These are phyloP conservation scores for Diorhabda sublineata DNA, from an alignment of 1,140 invertebrate species.

Conservation along the genomic window DNA sequence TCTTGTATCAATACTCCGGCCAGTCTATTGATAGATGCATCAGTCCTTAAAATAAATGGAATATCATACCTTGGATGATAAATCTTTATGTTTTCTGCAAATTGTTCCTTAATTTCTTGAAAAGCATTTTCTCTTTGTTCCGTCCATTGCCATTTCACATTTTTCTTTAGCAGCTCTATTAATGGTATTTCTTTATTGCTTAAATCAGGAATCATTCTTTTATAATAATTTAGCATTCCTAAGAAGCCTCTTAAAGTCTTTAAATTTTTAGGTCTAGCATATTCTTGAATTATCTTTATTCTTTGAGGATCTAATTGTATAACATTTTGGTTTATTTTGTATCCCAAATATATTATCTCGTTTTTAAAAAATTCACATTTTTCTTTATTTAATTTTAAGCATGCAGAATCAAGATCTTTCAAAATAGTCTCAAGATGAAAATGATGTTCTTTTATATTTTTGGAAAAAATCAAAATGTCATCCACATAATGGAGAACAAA, in stretches of 20 bases:
- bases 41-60: constrained; percentile 31
- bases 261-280: constrained; percentile 23
- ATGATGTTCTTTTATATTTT: constrained; percentile 38
- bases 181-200: constrained; percentile 30
- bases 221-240: constrained; percentile 34
- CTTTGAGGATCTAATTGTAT: constrained; percentile 30
- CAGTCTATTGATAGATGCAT: constrained; percentile 36
- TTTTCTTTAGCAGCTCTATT: constrained; percentile 32
- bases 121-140: constrained; percentile 9
- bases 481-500: constrained; percentile 38
- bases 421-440: constrained; percentile 35
- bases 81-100: constrained; percentile 1
- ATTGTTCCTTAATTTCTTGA: not conserved
- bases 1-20: constrained; percentile 44
- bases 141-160: constrained; percentile 12
- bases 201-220: constrained; percentile 29
- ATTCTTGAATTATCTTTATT: constrained; percentile 31
- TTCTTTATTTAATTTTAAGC: constrained; percentile 33
- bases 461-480: constrained; percentile 43
- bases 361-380: constrained; percentile 32
- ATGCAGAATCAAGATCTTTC: constrained; percentile 32
- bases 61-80: constrained; percentile 8
- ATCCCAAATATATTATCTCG: constrained; percentile 35
- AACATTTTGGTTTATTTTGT: constrained; percentile 32
- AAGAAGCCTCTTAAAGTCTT: constrained; percentile 29